Percentiles rank a stretch among this genome's conserved stretches.
phyloP scores from a whole-genome alignment of 2,113 vertebrate genomes.

The Antennarius striatus region DNA sequence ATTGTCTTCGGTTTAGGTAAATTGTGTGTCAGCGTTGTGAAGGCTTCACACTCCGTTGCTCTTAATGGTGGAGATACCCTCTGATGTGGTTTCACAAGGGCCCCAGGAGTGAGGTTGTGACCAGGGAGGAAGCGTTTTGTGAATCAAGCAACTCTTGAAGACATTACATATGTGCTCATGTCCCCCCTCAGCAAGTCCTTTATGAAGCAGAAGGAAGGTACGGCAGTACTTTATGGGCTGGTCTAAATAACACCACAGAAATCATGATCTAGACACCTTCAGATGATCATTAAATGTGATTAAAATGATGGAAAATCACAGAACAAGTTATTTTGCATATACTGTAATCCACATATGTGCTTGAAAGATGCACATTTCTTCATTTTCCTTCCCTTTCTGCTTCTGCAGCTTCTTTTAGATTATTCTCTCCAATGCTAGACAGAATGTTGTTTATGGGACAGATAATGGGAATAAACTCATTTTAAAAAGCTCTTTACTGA shows the following conservation, averaged over 20 bases:
- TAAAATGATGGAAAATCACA: too few species aligned
- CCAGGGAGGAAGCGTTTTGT: constrained; percentile 46
- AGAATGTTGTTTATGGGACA: too few species aligned
- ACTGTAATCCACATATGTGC: too few species aligned
- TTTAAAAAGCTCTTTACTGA: too few species aligned
- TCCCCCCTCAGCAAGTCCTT: constrained; percentile 17
- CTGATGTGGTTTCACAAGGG: constrained; percentile 61
- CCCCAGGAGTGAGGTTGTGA: constrained; percentile 48
- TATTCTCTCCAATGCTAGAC: too few species aligned
- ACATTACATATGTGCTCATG: constrained; percentile 37
- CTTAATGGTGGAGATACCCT: constrained; percentile 31
- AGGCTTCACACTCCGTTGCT: constrained; percentile 26
- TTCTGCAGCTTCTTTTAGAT: too few species aligned
- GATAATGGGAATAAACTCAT: too few species aligned
- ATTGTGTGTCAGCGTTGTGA: constrained; percentile 35
- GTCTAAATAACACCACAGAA: background rate
- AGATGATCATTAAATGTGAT: too few species aligned
- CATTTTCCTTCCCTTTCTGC: too few species aligned
- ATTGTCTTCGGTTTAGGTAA: constrained; percentile 46
- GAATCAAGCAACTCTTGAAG: constrained; percentile 54
- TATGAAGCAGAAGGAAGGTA: constrained; percentile 9
- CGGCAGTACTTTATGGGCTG: background rate
- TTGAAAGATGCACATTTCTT: too few species aligned
- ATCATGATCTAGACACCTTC: too few species aligned
- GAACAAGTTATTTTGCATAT: too few species aligned